Conservation (phyloP, 2,888 invertebrate species). For the Parasteatoda lunata region DNA sequence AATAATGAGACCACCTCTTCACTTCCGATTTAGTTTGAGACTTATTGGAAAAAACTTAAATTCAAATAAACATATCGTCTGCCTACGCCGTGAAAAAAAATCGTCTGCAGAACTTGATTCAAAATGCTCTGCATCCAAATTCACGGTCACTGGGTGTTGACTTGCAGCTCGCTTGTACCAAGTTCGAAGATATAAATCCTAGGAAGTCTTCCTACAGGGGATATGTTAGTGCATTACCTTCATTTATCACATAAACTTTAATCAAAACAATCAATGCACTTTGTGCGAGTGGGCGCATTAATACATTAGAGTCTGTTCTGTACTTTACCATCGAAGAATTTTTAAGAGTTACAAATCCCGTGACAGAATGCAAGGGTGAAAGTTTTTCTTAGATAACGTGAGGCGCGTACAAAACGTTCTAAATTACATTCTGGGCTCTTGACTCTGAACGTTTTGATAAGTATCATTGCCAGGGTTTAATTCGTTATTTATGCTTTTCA, state of each 20-base stretch:
- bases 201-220: neutral
- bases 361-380: conserved; percentile 9
- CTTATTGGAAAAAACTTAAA: too few species aligned
- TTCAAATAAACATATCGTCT: too few species aligned
- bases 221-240: neutral
- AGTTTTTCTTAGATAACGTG: conserved; percentile 28
- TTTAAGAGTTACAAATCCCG: neutral
- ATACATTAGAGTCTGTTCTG: conserved; percentile 2
- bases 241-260: neutral
- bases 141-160: neutral
- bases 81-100: too few species aligned
- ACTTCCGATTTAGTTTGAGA: neutral
- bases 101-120: too few species aligned
- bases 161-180: neutral
- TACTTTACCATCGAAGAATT: neutral
- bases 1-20: conserved; percentile 37
- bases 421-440: conserved; percentile 4
- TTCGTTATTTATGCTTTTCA: conserved; percentile 32
- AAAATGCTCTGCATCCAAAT: neutral
- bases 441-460: conserved; percentile 4
- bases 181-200: neutral
- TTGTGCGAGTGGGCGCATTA: conserved; percentile 19
- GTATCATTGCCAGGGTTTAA: conserved; percentile 35
- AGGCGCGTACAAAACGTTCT: conserved; percentile 3
- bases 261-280: neutral